These are phyloP conservation scores for Brachionus manjavacas DNA, from an alignment of 1,140 invertebrate genomes.

Conservation along the genomic window DNA sequence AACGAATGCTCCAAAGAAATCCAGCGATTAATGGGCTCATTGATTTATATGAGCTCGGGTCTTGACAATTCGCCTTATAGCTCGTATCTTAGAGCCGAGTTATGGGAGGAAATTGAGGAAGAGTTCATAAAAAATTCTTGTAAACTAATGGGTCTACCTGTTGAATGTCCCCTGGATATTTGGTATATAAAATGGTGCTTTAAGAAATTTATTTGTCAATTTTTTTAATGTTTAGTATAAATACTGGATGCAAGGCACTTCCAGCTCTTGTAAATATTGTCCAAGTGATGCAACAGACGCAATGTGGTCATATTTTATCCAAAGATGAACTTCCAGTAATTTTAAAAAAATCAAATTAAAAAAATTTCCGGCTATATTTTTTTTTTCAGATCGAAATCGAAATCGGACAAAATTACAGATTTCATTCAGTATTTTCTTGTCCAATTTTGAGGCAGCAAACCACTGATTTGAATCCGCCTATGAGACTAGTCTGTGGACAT, in stretches of 20 bases:
- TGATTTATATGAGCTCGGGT: slow-evolving; percentile 74
- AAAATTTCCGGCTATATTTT: background rate
- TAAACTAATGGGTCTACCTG: slow-evolving; percentile 76
- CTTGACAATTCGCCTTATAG: slow-evolving; percentile 75
- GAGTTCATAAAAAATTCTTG: slow-evolving; percentile 88
- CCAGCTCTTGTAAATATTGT: slow-evolving; percentile 87
- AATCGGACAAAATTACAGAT: slow-evolving; percentile 72
- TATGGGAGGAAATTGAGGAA: slow-evolving; percentile 80
- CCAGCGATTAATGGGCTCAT: slow-evolving; percentile 78
- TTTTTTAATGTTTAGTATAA: slow-evolving; percentile 64
- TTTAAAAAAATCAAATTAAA: slow-evolving; percentile 43
- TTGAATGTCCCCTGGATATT: slow-evolving; percentile 73
- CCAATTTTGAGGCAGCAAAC: slow-evolving; percentile 94
- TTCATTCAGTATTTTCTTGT: slow-evolving; percentile 96
- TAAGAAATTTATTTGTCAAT: slow-evolving; percentile 26
- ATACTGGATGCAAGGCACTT: slow-evolving; percentile 83
- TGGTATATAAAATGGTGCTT: slow-evolving; percentile 55
- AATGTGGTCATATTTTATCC: slow-evolving; percentile 87
- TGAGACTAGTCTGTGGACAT: slow-evolving; percentile 91
- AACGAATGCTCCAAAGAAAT: slow-evolving; percentile 75
- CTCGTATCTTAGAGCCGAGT: slow-evolving; percentile 69
- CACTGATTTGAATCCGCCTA: slow-evolving; percentile 90
- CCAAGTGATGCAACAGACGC: slow-evolving; percentile 89
- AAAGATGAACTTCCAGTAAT: slow-evolving; percentile 90
- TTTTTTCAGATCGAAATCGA: slow-evolving; percentile 78